Base-by-base conservation (phyloP, 2,888 invertebrate species). In the Heteromyza rotundicornis region DNA sequence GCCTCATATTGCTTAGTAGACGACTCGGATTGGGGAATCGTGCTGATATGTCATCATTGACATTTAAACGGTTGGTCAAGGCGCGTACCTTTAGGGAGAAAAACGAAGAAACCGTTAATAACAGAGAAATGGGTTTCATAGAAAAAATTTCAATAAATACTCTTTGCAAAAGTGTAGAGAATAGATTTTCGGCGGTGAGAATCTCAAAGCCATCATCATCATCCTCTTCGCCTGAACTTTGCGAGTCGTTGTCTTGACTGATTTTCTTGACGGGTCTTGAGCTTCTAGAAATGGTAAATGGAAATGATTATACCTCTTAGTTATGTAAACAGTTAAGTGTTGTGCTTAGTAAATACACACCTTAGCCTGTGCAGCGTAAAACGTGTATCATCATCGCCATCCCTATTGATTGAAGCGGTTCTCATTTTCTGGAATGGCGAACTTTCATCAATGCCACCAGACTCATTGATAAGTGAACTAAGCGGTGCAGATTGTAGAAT, bases 201-300 rank as follows among this genome's bases (percentile, higher is more conserved):
- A 94, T 89, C 80, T 95, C 95, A 85, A 95, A 95, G 70, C 93
- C 94, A 77, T 95, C 95, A 76, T 94, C 94, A 73, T 94, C 90
- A 79, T 93, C 94, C 67, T 92, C 92, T 83, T 95, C 90, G 64
- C 95, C 90, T 52, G 95, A 95, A 81, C 94, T 94, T 67, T 94
- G 87, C 65, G 94, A 94, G 83, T 95, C 95, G 35, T 91, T 91
- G 60, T 83, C 84, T 70, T 82, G 82, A 63, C 79, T 80, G 22
- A 77, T 65, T 77, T 90, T 89, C 65, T 89, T 87, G 22, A 86
- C 84, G 47, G 92, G 91, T 64, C 91, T 84, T 20, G 90, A 88
- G 77, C 90, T 90, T 82, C 89, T 88, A 69, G 63, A 71, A 64
- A 23, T 24, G 2, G 52, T n/a, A n/a, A 40, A 36, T 14, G 40